Conservation (phyloP, 2,888 invertebrate genomes). For the Nomada ferruginata region DNA sequence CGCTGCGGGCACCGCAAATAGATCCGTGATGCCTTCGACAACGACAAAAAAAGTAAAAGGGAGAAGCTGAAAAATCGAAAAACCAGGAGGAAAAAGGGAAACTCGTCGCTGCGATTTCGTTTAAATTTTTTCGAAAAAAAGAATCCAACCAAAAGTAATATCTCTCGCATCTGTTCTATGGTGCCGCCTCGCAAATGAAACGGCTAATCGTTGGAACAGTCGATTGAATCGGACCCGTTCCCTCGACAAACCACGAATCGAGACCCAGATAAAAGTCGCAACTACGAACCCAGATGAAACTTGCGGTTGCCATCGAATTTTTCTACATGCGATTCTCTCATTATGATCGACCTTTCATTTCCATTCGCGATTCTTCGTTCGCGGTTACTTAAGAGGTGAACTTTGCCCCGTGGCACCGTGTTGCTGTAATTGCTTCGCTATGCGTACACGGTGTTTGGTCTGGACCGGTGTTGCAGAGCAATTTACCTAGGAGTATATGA, state of each 20-base stretch:
- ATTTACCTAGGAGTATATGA: constrained; percentile 45
- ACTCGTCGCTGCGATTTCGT: constrained; percentile 26
- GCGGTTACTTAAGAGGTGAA: constrained; percentile 1
- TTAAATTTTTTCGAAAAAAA: constrained; percentile 46
- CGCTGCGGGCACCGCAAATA: constrained; percentile 43
- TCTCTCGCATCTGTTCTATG: constrained; percentile 39
- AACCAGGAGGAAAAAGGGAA: not conserved
- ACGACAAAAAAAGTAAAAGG: constrained; percentile 22
- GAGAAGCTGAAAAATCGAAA: not conserved
- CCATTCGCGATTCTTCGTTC: constrained; percentile 2
- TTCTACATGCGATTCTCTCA: not conserved
- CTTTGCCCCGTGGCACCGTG: constrained; percentile 13
- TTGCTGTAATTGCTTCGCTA: constrained; percentile 47
- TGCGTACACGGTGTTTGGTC: constrained; percentile 14
- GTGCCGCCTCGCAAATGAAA: constrained; percentile 39
- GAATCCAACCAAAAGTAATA: constrained; percentile 39
- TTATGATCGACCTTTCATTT: constrained; percentile 34
- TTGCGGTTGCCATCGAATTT: not conserved
- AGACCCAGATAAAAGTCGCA: constrained; percentile 31
- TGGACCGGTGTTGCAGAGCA: constrained; percentile 35
- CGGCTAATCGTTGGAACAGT: constrained; percentile 50
- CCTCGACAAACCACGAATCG: constrained; percentile 28
- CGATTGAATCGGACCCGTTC: constrained; percentile 36
- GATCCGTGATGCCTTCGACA: constrained; percentile 44
- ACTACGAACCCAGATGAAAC: constrained; percentile 8